Evolutionary conservation across 2,888 invertebrate species (phyloP), one percentile per base, ranked within the genome.

Genomic region (Aplocera efformata): DNA sequence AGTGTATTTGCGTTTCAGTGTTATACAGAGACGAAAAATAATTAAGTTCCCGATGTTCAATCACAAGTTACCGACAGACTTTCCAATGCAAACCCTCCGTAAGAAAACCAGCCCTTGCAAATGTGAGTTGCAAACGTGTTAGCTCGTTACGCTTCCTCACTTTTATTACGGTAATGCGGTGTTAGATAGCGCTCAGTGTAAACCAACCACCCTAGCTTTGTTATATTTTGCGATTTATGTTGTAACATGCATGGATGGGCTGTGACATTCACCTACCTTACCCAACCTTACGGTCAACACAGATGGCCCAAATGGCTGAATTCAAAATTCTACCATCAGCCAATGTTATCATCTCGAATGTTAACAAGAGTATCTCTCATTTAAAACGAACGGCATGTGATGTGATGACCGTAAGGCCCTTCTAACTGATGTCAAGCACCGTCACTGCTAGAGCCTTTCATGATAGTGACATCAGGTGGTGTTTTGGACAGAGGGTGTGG

Each of bases 41-140:
- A 57, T 54, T 44, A 71, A 70, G 72, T 58, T 71, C 68, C 79
- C 71, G 82, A 89, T 89, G 89, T 88, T 89, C 77, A 88, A 88
- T 81, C 88, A 88, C 85, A 88, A 89, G 88, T 80, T 89, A 78
- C 84, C 88, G 60, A 80, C 84, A 71, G 89, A 89, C 75, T 88
- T 89, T 82, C 88, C 86, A 82, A 96, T 96, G 96, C 96, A 96
- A 93, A 96, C 96, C 73, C 91, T 96, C 85, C 91, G 96, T 82
- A 96, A 96, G 91, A 95, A 95, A 91, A 96, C 95, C 78, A 96
- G 96, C 90, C 96, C 96, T 79, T 93, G 95, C 89, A 96, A 96
- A 92, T 96, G 96, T 96, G 91, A 96, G 96, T 95, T 62, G 62
- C 59, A 57, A 57, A 56, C 63, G 61, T 70, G 63, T 61, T 63